Conservation (phyloP, 2,888 invertebrate species). For the Nymphalis c-album region DNA sequence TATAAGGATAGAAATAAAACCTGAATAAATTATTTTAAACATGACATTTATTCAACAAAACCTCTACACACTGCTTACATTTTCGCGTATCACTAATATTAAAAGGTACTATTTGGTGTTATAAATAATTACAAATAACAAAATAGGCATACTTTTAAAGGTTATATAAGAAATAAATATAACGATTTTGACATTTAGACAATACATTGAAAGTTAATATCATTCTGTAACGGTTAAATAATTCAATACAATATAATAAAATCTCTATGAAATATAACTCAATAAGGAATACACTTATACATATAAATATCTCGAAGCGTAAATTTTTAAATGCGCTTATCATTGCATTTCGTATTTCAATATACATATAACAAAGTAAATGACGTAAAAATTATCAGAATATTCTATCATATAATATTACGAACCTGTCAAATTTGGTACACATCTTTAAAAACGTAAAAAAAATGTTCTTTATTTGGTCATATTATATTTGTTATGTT, state of each 20-base stretch:
- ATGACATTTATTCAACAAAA: slow-evolving; percentile 81
- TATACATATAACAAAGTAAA: not conserved
- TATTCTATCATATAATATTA: no score
- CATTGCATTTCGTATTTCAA: slow-evolving; percentile 6
- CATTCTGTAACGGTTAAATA: slow-evolving; percentile 25
- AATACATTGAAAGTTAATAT: slow-evolving; percentile 16
- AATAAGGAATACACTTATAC: slow-evolving; percentile 6
- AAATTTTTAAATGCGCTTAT: slow-evolving; percentile 26
- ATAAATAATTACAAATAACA: slow-evolving; percentile 68
- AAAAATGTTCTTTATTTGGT: not conserved
- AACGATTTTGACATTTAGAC: slow-evolving; percentile 21
- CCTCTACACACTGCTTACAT: slow-evolving; percentile 73
- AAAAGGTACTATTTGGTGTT: slow-evolving; percentile 77
- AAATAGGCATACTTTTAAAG: slow-evolving; percentile 48
- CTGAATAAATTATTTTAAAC: slow-evolving; percentile 56
- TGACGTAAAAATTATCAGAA: no score
- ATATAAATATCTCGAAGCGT: slow-evolving; percentile 23
- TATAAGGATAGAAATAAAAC: slow-evolving; percentile 23
- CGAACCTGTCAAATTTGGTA: not conserved
- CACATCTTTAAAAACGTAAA: not conserved
- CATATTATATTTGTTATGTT: no score
- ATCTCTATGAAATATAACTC: slow-evolving; percentile 19
- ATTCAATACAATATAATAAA: slow-evolving; percentile 12
- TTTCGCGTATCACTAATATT: slow-evolving; percentile 62
- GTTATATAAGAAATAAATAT: slow-evolving; percentile 26